Evolutionary conservation across 2,797 vertebrate species (phyloP).

Genomic region (Sebastes matsubarae): DNA sequence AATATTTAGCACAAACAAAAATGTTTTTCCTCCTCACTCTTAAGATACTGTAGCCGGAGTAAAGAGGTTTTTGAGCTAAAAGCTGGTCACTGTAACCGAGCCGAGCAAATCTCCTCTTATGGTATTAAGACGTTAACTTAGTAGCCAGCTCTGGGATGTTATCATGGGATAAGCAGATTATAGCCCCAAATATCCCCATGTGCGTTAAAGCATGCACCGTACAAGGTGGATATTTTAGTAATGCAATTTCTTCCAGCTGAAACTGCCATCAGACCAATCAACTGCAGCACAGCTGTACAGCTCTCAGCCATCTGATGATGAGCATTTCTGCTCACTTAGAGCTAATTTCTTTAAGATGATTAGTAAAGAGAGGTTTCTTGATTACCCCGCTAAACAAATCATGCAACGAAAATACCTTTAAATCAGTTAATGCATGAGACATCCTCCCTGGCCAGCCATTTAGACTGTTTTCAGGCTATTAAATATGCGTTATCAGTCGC

Average conservation of each 20-base stretch:
- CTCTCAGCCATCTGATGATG: slow-evolving; percentile 6
- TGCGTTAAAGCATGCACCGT: slow-evolving; percentile 39
- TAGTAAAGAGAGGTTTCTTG: not conserved
- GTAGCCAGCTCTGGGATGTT: slow-evolving; percentile 63
- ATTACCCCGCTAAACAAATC: slow-evolving; percentile 10
- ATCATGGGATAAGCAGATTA: slow-evolving; percentile 72
- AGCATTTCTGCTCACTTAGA: slow-evolving; percentile 2
- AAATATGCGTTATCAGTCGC: not conserved
- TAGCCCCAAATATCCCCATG: slow-evolving; percentile 59
- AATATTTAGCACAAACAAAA: slow-evolving; percentile 47
- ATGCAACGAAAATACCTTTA: not conserved
- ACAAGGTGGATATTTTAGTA: slow-evolving; percentile 47
- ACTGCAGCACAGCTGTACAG: slow-evolving; percentile 26
- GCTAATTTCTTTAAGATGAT: slow-evolving; percentile 16
- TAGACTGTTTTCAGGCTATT: not conserved
- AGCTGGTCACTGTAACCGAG: slow-evolving; percentile 67
- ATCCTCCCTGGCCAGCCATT: not conserved
- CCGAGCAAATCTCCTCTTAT: slow-evolving; percentile 70
- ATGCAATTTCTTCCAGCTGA: slow-evolving; percentile 21
- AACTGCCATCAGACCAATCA: slow-evolving; percentile 24
- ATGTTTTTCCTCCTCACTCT: slow-evolving; percentile 7
- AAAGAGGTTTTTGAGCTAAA: slow-evolving; percentile 59
- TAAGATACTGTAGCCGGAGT: slow-evolving; percentile 35
- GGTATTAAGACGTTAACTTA: slow-evolving; percentile 69
- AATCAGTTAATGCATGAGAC: not conserved